Evolutionary conservation across 2,797 vertebrate species (phyloP).

Genomic region (Hyperoplus immaculatus): DNA sequence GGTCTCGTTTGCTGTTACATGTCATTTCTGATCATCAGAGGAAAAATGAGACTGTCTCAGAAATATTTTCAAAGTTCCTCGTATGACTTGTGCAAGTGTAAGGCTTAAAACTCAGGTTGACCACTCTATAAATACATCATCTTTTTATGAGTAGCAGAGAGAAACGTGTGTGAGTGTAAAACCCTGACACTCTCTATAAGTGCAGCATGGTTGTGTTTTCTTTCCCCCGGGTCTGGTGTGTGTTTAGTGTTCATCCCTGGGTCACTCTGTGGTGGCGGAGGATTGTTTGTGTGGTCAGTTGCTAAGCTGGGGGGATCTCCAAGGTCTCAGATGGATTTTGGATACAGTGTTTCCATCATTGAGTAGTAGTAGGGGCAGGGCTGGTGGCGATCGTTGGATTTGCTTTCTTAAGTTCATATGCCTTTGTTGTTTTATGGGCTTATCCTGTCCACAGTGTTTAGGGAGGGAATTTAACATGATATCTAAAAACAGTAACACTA

Average conservation of each 20-base stretch:
- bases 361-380: constrained; percentile 37
- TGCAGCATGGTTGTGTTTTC: constrained; percentile 41
- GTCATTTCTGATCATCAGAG: too few relatives aligned
- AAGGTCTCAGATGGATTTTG: constrained; percentile 48
- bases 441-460: constrained; percentile 48
- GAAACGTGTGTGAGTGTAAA: constrained; percentile 57
- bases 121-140: constrained; percentile 22
- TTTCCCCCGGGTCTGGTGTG: constrained; percentile 13
- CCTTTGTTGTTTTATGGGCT: constrained; percentile 40
- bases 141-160: constrained; percentile 12
- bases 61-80: too few relatives aligned
- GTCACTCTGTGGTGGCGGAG: constrained; percentile 59
- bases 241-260: constrained; percentile 69
- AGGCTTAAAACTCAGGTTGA: background rate
- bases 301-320: constrained; percentile 54
- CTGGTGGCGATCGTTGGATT: constrained; percentile 10
- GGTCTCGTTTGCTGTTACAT: too few relatives aligned
- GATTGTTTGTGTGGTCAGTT: constrained; percentile 66
- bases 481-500: background rate
- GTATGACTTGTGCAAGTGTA: background rate
- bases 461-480: constrained; percentile 41
- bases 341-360: constrained; percentile 43
- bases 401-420: constrained; percentile 48
- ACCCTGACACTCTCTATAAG: constrained; percentile 47
- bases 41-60: too few relatives aligned